Conservation (phyloP, 2,888 invertebrate genomes). For the Venusia cambrica region DNA sequence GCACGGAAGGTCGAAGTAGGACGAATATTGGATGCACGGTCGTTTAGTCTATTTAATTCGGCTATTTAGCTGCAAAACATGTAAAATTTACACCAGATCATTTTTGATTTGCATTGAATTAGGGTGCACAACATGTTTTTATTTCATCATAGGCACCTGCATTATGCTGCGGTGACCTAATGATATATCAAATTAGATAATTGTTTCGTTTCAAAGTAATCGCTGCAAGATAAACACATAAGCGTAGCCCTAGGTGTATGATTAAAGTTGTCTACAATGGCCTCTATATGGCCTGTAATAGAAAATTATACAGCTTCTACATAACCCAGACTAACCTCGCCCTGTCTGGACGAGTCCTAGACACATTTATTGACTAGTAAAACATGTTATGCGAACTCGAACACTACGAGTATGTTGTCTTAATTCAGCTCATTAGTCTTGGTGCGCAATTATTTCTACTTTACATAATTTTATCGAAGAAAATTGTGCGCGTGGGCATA, state of each 20-base stretch:
- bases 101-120: conserved; percentile 8
- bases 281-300: conserved; percentile 19
- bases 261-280: conserved; percentile 21
- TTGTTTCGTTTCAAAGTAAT: conserved; percentile 19
- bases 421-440: conserved; percentile 70
- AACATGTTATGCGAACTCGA: conserved; percentile 52
- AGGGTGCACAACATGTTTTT: conserved; percentile 2
- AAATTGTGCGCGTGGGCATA: conserved; percentile 68
- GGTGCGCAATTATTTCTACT: conserved; percentile 61
- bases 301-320: conserved; percentile 31
- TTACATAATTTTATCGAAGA: conserved; percentile 74
- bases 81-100: conserved; percentile 13
- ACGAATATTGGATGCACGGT: conserved; percentile 19
- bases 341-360: conserved; percentile 55
- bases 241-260: conserved; percentile 17
- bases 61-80: conserved; percentile 11
- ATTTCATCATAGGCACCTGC: conserved; percentile 14
- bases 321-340: conserved; percentile 33
- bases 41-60: conserved; percentile 16
- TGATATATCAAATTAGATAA: conserved; percentile 21
- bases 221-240: conserved; percentile 16
- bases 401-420: conserved; percentile 62
- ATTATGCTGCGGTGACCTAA: conserved; percentile 16
- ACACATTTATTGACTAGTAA: conserved; percentile 59
- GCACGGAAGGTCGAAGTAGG: conserved; percentile 15